These are phyloP conservation scores for Muscicapa striata DNA, from an alignment of 2,797 vertebrate genomes.

Conservation along the genomic window DNA sequence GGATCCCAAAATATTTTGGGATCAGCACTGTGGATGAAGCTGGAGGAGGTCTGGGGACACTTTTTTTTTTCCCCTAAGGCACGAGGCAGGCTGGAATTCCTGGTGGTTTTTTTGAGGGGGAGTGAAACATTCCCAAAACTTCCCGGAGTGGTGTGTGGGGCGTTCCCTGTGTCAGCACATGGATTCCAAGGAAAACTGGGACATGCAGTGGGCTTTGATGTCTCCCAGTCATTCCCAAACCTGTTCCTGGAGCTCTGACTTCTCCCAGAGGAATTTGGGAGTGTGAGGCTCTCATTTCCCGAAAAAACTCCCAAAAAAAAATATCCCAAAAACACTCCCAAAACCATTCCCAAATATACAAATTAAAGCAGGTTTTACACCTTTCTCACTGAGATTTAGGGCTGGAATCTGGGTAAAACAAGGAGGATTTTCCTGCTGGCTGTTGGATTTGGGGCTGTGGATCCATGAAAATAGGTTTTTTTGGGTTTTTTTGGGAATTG, in stretches of 20 bases:
- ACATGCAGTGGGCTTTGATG: neutral
- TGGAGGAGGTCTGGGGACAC: neutral
- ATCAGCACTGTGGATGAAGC: neutral
- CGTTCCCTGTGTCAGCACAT: neutral
- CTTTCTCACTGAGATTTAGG: accelerated
- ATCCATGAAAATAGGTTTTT: accelerated
- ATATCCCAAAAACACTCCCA: too few relatives aligned
- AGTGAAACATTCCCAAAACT: neutral
- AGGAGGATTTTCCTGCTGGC: accelerated
- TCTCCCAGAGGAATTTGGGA: neutral
- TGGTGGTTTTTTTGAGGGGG: neutral
- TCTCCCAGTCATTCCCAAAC: neutral
- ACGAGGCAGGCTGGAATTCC: neutral
- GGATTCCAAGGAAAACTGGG: neutral
- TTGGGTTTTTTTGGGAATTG: neutral
- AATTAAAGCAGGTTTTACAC: accelerated
- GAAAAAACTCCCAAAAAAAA: neutral
- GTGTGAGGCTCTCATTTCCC: neutral
- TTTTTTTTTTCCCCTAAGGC: neutral
- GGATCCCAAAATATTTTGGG: neutral
- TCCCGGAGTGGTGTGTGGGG: neutral
- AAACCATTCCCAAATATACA: accelerated
- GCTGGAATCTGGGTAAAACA: accelerated
- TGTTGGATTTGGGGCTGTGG: neutral
- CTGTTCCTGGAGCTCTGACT: neutral